A percentile compares a stretch with the other conserved stretches of the same genome.
These are phyloP conservation scores for Physeter macrocephalus DNA, from an alignment of 2,113 vertebrate genomes.

Conservation along the genomic window DNA sequence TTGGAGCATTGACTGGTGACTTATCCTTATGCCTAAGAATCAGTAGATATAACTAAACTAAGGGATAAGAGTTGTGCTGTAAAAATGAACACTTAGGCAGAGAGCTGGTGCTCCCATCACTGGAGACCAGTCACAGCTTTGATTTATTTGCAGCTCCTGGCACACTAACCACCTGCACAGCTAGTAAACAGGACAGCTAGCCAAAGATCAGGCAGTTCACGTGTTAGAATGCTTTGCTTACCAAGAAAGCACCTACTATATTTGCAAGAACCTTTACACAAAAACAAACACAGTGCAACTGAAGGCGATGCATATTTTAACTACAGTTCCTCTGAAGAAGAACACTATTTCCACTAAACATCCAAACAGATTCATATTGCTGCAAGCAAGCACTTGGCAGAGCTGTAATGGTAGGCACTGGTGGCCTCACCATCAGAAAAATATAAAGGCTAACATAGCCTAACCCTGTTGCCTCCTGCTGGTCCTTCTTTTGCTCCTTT, in stretches of 20 bases:
- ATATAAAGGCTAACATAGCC: not conserved
- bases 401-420: not conserved
- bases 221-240: not conserved
- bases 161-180: not conserved
- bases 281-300: not conserved
- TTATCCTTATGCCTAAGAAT: not conserved
- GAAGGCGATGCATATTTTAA: not conserved
- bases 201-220: not conserved
- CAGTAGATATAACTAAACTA: not conserved
- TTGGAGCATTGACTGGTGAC: not conserved
- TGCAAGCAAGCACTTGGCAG: not conserved
- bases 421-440: not conserved
- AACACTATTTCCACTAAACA: not conserved
- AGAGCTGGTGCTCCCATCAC: not conserved
- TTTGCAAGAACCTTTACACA: not conserved
- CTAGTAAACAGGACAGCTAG: constrained; percentile 1
- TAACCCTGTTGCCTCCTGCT: not conserved
- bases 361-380: not conserved
- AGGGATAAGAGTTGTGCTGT: not conserved
- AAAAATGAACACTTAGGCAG: not conserved
- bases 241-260: not conserved
- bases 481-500: not conserved
- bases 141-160: not conserved
- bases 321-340: not conserved
- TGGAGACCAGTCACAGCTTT: not conserved